A percentile compares a stretch with the other conserved stretches of the same genome.
phyloP scores from a whole-genome alignment of 2,797 vertebrate genomes.

The Sarcophilus harrisii region DNA sequence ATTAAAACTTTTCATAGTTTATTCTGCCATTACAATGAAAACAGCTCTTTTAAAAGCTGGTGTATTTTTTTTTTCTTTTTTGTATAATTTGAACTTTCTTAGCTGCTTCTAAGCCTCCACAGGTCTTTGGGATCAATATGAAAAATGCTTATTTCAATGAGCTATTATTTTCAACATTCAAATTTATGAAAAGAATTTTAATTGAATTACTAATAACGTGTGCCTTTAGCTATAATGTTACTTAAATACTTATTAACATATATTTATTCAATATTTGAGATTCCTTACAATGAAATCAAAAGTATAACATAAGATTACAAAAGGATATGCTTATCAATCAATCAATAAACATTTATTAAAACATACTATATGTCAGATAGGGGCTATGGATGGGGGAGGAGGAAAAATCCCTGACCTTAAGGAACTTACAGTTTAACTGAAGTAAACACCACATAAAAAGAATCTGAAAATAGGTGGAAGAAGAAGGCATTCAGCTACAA shows the following conservation, averaged over 20 bases:
- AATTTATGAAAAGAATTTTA: not conserved
- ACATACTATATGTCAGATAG: not conserved
- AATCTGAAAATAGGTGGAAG: not conserved
- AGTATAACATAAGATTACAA: not conserved
- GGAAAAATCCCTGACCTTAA: not conserved
- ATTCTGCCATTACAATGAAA: not conserved
- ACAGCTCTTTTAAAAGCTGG: not conserved
- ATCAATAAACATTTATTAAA: not conserved
- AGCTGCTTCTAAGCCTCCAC: not conserved
- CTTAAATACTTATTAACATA: not conserved
- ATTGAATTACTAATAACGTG: not conserved
- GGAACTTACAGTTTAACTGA: not conserved
- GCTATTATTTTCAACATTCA: not conserved
- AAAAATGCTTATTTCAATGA: not conserved
- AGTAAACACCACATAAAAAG: not conserved
- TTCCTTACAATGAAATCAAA: not conserved
- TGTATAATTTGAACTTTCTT: not conserved
- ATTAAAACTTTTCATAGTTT: not conserved
- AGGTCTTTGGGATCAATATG: not conserved
- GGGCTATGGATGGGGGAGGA: not conserved
- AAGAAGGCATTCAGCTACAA: not conserved
- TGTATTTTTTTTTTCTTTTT: not conserved
- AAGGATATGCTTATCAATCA: not conserved
- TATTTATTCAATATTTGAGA: not conserved
- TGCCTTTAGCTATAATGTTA: not conserved